Conservation (phyloP, 2,888 invertebrate genomes). For the Eulithis prunata region DNA sequence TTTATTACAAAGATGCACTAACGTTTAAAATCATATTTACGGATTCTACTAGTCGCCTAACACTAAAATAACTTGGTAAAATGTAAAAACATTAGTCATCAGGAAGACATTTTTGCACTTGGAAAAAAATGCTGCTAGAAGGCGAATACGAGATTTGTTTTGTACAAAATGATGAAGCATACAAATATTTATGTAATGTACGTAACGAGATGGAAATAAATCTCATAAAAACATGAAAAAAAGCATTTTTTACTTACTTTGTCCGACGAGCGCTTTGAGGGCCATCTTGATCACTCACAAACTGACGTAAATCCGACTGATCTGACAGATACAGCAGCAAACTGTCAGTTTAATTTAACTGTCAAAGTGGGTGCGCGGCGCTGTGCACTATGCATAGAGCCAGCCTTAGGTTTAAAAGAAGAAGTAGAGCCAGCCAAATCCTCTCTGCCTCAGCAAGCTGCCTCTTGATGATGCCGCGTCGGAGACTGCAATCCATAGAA, state of each 20-base stretch:
- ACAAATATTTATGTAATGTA: not conserved
- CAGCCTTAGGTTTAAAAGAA: too few species aligned
- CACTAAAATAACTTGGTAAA: conserved; percentile 8
- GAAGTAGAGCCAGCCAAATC: too few species aligned
- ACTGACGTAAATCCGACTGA: conserved; percentile 52
- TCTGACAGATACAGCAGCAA: conserved; percentile 2
- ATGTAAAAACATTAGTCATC: conserved; percentile 60
- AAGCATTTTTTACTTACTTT: conserved; percentile 88
- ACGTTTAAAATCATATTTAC: too few species aligned
- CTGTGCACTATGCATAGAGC: too few species aligned
- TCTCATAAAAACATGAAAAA: conserved; percentile 29
- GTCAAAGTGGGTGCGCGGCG: conserved; percentile 1
- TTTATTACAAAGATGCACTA: too few species aligned
- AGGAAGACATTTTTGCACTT: conserved; percentile 40
- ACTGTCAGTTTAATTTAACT: conserved; percentile 16
- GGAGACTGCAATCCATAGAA: too few species aligned
- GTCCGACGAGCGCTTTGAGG: conserved; percentile 93
- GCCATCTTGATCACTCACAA: conserved; percentile 87
- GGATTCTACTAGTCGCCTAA: too few species aligned
- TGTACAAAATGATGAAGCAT: conserved; percentile 8
- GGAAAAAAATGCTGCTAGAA: not conserved
- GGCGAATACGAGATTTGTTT: not conserved
- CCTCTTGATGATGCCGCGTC: too few species aligned
- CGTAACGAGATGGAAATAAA: not conserved
- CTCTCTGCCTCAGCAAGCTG: too few species aligned